phyloP scores from a whole-genome alignment of 2,797 vertebrate species.

The Hypotaenidia okinawae region DNA sequence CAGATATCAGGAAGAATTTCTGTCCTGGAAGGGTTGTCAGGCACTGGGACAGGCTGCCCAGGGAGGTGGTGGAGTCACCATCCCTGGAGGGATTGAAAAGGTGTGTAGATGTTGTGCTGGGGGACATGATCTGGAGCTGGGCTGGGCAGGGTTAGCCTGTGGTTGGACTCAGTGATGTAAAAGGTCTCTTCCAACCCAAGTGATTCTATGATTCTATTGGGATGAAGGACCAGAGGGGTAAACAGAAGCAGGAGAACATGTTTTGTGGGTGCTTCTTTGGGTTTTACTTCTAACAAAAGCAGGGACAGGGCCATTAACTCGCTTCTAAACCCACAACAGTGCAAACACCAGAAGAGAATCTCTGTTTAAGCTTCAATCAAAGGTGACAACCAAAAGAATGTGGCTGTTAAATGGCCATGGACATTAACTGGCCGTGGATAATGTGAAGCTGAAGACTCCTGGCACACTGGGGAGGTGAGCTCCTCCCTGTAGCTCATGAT shows the following conservation, averaged over 20 bases:
- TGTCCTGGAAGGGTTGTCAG: too few relatives aligned
- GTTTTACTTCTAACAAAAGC: background rate
- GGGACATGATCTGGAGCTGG: too few relatives aligned
- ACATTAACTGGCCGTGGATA: accelerated
- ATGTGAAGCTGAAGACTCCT: background rate
- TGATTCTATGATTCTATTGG: too few relatives aligned
- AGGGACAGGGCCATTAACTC: background rate
- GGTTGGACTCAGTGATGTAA: too few relatives aligned
- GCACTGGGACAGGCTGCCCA: too few relatives aligned
- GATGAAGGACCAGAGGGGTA: background rate
- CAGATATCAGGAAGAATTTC: too few relatives aligned
- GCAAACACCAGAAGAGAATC: background rate
- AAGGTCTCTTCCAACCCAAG: too few relatives aligned
- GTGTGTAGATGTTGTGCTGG: too few relatives aligned
- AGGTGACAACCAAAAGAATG: too few relatives aligned
- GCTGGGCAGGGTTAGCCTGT: too few relatives aligned
- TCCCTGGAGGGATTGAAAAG: too few relatives aligned
- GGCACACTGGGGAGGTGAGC: background rate
- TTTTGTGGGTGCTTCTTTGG: background rate
- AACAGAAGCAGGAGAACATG: background rate
- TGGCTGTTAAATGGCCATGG: background rate
- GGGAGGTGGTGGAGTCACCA: too few relatives aligned
- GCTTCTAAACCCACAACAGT: background rate
- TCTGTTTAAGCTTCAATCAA: background rate
- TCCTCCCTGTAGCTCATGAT: background rate